A percentile compares a stretch with the other conserved stretches of the same genome.
phyloP scores from a whole-genome alignment of 2,113 vertebrate species.

The Perca schrenkii region DNA sequence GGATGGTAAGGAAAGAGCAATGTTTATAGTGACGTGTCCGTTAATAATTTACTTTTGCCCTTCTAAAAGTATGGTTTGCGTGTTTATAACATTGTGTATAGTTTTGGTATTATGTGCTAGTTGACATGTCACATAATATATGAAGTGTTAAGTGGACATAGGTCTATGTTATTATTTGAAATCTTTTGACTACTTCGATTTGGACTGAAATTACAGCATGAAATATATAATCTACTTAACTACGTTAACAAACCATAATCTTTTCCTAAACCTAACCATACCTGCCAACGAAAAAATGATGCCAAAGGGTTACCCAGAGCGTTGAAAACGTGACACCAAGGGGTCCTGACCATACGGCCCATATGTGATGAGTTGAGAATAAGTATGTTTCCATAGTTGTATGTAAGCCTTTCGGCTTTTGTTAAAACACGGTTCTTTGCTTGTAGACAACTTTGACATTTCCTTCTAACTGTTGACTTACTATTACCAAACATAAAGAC shows the following conservation, averaged over 20 bases:
- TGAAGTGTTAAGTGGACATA: slow-evolving; percentile 10
- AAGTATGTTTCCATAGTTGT: background rate
- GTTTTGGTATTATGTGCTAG: slow-evolving; percentile 55
- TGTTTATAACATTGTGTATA: slow-evolving; percentile 8
- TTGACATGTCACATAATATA: slow-evolving; percentile 61
- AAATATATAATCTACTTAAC: too few species aligned
- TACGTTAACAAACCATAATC: too few species aligned
- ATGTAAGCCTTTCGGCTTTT: background rate
- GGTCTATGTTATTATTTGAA: slow-evolving; percentile 41
- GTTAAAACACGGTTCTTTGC: background rate
- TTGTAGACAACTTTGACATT: background rate
- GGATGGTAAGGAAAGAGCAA: slow-evolving; percentile 74
- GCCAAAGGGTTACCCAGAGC: too few species aligned
- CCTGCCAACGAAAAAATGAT: too few species aligned
- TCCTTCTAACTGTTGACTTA: background rate
- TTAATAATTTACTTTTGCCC: slow-evolving; percentile 17
- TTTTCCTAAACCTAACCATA: too few species aligned
- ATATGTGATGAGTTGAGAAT: too few species aligned
- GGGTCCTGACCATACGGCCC: too few species aligned
- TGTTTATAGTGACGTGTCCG: slow-evolving; percentile 3
- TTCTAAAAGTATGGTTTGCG: slow-evolving; percentile 31
- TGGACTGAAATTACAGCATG: slow-evolving; percentile 52
- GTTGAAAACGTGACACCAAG: too few species aligned
- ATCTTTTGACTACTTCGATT: slow-evolving; percentile 50
- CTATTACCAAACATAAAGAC: background rate